Conservation (phyloP, 1,140 invertebrate genomes). For the Lasioglossum baleicum region DNA sequence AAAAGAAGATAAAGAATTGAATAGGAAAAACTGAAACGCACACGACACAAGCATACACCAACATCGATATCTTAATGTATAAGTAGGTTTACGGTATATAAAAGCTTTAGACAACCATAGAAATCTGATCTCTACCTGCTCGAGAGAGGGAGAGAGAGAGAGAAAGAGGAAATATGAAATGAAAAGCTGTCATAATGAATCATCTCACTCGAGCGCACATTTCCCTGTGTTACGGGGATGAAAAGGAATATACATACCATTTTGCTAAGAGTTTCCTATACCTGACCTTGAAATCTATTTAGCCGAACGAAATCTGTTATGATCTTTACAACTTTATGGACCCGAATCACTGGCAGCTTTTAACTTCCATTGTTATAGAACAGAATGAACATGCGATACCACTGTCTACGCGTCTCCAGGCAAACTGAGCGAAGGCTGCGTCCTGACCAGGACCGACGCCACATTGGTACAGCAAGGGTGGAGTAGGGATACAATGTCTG, state of each 20-base stretch:
- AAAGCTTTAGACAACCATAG: constrained; percentile 24
- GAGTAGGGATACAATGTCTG: constrained; percentile 58
- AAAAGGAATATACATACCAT: constrained; percentile 74
- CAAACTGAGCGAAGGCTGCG: constrained; percentile 74
- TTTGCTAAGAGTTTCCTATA: constrained; percentile 52
- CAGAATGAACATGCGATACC: constrained; percentile 59
- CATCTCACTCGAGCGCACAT: constrained; percentile 68
- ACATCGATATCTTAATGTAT: background rate
- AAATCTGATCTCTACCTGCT: constrained; percentile 63
- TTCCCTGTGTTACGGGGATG: constrained; percentile 69
- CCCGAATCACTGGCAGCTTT: constrained; percentile 17
- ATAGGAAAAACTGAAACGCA: background rate
- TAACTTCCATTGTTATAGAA: constrained; percentile 47
- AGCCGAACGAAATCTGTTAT: constrained; percentile 52
- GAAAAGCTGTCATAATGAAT: constrained; percentile 79
- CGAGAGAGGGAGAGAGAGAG: constrained; percentile 51
- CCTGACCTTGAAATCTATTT: constrained; percentile 30
- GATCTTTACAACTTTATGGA: constrained; percentile 31
- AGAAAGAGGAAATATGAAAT: constrained; percentile 69
- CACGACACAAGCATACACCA: background rate
- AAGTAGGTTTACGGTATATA: constrained; percentile 6
- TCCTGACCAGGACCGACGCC: constrained; percentile 76
- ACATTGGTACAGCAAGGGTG: constrained; percentile 61
- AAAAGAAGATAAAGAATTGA: background rate
- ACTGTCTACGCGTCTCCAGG: constrained; percentile 68